phyloP scores from a whole-genome alignment of 2,113 vertebrate species.

The Sigmodon hispidus region DNA sequence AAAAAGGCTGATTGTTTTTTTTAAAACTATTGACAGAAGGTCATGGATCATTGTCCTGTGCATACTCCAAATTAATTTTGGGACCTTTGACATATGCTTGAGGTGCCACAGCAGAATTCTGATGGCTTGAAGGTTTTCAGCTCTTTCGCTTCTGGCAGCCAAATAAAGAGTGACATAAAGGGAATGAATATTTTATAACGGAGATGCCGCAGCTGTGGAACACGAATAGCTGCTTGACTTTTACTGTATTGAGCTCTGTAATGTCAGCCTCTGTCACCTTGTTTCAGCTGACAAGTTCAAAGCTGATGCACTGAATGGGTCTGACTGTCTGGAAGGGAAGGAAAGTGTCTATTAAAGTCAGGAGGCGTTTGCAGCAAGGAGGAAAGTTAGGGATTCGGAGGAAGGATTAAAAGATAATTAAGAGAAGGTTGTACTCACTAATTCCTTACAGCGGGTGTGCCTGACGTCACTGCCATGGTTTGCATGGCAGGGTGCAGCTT shows the following conservation, averaged over 20 bases:
- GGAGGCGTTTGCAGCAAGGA: not conserved
- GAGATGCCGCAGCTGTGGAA: not conserved
- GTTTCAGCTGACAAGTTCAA: slow-evolving; percentile 36
- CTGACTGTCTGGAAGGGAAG: slow-evolving; percentile 61
- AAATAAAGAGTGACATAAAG: not conserved
- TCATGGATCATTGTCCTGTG: not conserved
- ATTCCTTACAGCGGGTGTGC: slow-evolving; percentile 29
- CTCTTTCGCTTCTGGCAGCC: not conserved
- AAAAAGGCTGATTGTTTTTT: not conserved
- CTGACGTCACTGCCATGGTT: not conserved
- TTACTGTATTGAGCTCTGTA: not conserved
- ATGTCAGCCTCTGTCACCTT: slow-evolving; percentile 57
- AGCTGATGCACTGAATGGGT: not conserved
- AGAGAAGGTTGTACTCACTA: slow-evolving; percentile 42
- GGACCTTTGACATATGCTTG: not conserved
- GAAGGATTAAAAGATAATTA: slow-evolving; percentile 71
- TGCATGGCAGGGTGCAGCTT: not conserved
- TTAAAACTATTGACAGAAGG: not conserved
- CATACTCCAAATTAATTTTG: not conserved
- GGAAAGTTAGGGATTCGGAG: slow-evolving; percentile 7
- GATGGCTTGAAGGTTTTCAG: not conserved
- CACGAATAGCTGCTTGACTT: slow-evolving; percentile 58
- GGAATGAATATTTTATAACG: slow-evolving; percentile 58
- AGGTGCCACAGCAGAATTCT: fast-evolving
- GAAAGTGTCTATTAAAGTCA: slow-evolving; percentile 14